These are phyloP conservation scores for Candoia aspera DNA, from an alignment of 2,113 vertebrate genomes.

Conservation along the genomic window DNA sequence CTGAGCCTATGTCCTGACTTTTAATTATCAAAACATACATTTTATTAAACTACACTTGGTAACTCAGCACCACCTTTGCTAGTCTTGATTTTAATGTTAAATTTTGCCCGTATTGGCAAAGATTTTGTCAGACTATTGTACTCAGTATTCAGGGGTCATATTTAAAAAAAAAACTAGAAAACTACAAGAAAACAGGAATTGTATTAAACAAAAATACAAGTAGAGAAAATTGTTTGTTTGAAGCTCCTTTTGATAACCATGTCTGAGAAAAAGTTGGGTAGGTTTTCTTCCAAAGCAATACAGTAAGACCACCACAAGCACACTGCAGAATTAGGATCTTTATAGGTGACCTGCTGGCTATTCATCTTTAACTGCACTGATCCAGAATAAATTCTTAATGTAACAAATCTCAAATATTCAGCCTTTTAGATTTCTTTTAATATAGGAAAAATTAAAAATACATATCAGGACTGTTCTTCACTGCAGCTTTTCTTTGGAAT, in stretches of 20 bases:
- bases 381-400: neutral
- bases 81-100: neutral
- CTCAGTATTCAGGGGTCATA: neutral
- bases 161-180: neutral
- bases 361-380: neutral
- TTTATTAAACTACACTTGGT: neutral
- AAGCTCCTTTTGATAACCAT: too few species aligned
- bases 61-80: neutral
- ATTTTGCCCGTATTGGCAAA: neutral
- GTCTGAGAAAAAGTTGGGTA: too few species aligned
- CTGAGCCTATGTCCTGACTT: neutral
- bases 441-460: neutral
- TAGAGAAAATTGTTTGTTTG: neutral
- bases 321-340: neutral
- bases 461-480: neutral
- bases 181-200: neutral
- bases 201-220: neutral
- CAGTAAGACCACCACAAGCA: neutral
- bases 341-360: neutral
- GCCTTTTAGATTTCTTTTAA: neutral
- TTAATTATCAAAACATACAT: neutral
- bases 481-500: neutral
- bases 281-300: neutral
- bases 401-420: neutral
- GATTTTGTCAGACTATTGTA: neutral